These are phyloP conservation scores for Zelleria hepariella DNA, from an alignment of 2,888 invertebrate genomes.

Conservation along the genomic window DNA sequence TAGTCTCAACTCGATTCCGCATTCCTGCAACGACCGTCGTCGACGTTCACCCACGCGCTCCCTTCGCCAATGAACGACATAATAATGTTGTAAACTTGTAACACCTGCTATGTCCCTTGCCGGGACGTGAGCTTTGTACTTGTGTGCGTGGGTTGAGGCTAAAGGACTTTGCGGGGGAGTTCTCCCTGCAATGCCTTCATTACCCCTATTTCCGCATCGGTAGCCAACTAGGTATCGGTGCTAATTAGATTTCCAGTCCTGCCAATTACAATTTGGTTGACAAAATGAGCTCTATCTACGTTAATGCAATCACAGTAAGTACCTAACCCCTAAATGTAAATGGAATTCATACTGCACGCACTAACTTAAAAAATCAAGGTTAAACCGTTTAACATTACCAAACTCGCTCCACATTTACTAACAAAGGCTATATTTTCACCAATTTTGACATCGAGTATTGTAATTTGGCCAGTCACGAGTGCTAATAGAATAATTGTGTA, in stretches of 20 bases:
- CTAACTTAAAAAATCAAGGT: not conserved
- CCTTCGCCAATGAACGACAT: conserved; percentile 12
- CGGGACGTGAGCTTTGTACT: not conserved
- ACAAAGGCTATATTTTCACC: not conserved
- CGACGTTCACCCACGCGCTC: conserved; percentile 20
- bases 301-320: not conserved
- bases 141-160: too few species aligned
- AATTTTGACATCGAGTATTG: not conserved
- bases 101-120: not conserved
- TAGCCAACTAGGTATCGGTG: too few species aligned
- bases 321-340: not conserved
- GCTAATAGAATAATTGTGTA: not conserved
- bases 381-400: not conserved
- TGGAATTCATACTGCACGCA: not conserved
- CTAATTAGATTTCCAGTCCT: too few species aligned
- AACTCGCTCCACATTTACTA: not conserved
- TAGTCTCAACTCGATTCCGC: conserved; percentile 35
- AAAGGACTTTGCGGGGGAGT: too few species aligned
- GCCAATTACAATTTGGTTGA: too few species aligned
- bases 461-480: not conserved
- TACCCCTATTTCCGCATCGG: too few species aligned
- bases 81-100: not conserved
- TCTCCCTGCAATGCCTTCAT: too few species aligned
- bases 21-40: conserved; percentile 29
- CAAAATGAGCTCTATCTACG: too few species aligned